Base-by-base conservation (phyloP, 2,113 vertebrate species). In the Chaenocephalus aceratus region DNA sequence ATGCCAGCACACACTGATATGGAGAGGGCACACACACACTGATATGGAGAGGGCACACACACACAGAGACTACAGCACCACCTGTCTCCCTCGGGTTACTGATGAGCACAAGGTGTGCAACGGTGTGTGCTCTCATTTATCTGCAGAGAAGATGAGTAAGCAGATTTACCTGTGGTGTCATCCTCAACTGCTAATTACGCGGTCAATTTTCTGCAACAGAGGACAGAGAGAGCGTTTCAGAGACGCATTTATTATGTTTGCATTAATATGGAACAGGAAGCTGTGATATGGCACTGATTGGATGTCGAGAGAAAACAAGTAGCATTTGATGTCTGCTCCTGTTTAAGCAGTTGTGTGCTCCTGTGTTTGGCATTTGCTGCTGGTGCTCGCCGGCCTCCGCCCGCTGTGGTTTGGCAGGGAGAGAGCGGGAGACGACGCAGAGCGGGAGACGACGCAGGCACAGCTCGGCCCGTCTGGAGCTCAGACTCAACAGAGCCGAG, bases 131-230 rank as follows among this genome's bases (percentile, higher is more conserved):
- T 77, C 80, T 83, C 79, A 77, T 89, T 90, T 84, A 76, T 87
- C 84, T 86, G 80, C 85, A 66, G 79, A 82, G 79, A 64, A 86
- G 82, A 90, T 89, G 85, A 91, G 84, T 88, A 87, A 91, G 90
- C 91, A 91, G 58, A 79, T 90, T 86, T 73, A 75, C 72, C 87
- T 60, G 76, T 30, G 60, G 54, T 60, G 86, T 75, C 46, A 52
- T 77, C 87, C 88, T 82, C 80, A 15, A 60, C 70, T 56, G 82
- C 53, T 84, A 86, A 89, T 89, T 72, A 88, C 63, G 79, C 14
- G 57, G 75, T 83, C 82, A 83, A 70, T 89, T 88, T 85, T 84
- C 86, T 68, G 75, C 82, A 72, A 71, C 81, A 58, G 74, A 78
- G 62, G 51, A 84, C 75, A 26, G 69, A 46, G 53, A 5, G 58